Base-by-base conservation (phyloP, 1,140 invertebrate genomes). In the Neotoxoptera formosana region DNA sequence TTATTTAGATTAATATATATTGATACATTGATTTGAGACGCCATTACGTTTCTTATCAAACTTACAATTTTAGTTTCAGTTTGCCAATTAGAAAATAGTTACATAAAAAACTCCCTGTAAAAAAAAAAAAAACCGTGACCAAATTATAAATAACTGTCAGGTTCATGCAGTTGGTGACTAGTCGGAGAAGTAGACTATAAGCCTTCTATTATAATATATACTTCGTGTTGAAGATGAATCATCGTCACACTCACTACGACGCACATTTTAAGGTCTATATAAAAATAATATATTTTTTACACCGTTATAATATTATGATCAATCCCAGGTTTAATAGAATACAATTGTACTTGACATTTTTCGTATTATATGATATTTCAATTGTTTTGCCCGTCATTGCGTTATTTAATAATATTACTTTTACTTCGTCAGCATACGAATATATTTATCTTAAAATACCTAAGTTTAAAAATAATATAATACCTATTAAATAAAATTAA, bases 61-160 rank as follows among this genome's bases (percentile, higher is more conserved):
- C n/a, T 7, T 88, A 51, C 17, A 8, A n/a, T 51, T 47, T 47
- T 86, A 86, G 45, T 48, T 88, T 51, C 20, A 47, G 14, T 34
- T n/a, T 88, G 47, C 30, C 47, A 48, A 88, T 88, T 48, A 87
- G 6, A 88, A 47, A 88, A 88, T 51, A 48, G 86, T 51, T 88
- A 51, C 14, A 87, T 47, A 87, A 87, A 87, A 87, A 87, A 47
- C 11, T 45, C 83, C 36, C 30, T 93, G n/a, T 56, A 25, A 34
- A 81, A 86, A 41, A 41, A 41, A 41, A 41, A 51, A 36, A 86
- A 47, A 45, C 89, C 14, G 51, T 87, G 45, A 88, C 25, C n/a
- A 60, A 90, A 56, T 60, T 90, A 90, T 60, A 60, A 90, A 90
- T 90, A 90, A 60, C 89, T 53, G 53, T 45, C 89, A 90, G 21